Conservation (phyloP, 2,888 invertebrate species). For the Ametastegia equiseti region DNA sequence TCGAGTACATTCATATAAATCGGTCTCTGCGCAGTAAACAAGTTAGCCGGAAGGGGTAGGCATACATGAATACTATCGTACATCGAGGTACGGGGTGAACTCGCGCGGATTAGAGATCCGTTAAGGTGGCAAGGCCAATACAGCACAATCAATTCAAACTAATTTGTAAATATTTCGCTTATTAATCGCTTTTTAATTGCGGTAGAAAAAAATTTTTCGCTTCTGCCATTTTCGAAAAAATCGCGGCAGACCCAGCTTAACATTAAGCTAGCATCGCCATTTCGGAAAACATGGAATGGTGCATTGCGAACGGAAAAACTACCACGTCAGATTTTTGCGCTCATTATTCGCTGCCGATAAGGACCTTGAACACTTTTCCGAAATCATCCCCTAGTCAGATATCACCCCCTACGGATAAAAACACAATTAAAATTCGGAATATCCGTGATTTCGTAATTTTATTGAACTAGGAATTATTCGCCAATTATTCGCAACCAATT, state of each 20-base stretch:
- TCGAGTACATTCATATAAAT: too few relatives aligned
- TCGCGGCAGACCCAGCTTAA: too few relatives aligned
- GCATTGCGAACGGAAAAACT: neutral
- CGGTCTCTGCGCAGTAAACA: too few relatives aligned
- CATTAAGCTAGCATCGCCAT: too few relatives aligned
- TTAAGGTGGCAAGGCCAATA: conserved; percentile 19
- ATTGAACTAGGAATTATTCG: neutral
- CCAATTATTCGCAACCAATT: neutral
- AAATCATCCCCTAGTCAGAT: neutral
- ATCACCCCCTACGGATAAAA: neutral
- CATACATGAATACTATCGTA: too few relatives aligned
- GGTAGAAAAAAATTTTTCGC: conserved; percentile 3
- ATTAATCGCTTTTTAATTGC: conserved; percentile 13
- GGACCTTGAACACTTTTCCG: neutral
- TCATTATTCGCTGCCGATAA: neutral
- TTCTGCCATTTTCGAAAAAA: neutral
- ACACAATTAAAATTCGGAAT: neutral
- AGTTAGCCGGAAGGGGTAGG: too few relatives aligned
- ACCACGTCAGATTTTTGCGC: neutral
- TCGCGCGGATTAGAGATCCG: too few relatives aligned
- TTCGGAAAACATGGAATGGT: too few relatives aligned
- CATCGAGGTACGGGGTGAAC: too few relatives aligned
- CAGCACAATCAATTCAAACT: neutral
- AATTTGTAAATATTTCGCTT: neutral
- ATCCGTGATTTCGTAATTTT: neutral